Conservation (phyloP, 2,113 vertebrate species). For the Urocolius indicus region DNA sequence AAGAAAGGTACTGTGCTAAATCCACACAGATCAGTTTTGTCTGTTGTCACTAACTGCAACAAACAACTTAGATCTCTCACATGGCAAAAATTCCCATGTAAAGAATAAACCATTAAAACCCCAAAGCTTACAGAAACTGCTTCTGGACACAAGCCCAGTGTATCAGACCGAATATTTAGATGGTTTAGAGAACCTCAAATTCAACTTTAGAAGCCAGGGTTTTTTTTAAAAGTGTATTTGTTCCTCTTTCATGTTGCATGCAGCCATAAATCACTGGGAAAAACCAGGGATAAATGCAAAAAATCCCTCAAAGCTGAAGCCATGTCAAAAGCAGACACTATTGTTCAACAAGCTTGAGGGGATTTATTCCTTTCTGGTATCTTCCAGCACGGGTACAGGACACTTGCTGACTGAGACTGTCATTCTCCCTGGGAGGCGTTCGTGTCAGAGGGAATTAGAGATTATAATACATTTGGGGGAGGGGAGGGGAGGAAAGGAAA, state of each 20-base stretch:
- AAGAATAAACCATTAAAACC: background rate
- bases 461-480: slow-evolving; percentile 35
- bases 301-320: background rate
- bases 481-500: background rate
- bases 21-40: background rate
- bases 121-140: background rate
- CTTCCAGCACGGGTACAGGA: background rate
- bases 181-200: background rate
- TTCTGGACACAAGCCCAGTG: background rate
- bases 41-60: background rate
- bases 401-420: background rate
- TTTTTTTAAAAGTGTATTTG: background rate
- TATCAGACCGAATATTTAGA: background rate
- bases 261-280: background rate
- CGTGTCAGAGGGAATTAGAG: slow-evolving; percentile 37
- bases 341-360: background rate
- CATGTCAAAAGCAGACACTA: background rate
- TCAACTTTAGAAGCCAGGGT: background rate
- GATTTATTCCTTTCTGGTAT: background rate
- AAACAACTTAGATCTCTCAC: background rate
- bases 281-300: background rate
- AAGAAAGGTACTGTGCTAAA: background rate
- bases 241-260: background rate
- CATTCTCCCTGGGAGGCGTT: background rate
- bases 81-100: background rate